Evolutionary conservation across 2,888 invertebrate genomes (phyloP), one percentile per base, ranked within the genome.

Genomic region (Syrphus vitripennis): DNA sequence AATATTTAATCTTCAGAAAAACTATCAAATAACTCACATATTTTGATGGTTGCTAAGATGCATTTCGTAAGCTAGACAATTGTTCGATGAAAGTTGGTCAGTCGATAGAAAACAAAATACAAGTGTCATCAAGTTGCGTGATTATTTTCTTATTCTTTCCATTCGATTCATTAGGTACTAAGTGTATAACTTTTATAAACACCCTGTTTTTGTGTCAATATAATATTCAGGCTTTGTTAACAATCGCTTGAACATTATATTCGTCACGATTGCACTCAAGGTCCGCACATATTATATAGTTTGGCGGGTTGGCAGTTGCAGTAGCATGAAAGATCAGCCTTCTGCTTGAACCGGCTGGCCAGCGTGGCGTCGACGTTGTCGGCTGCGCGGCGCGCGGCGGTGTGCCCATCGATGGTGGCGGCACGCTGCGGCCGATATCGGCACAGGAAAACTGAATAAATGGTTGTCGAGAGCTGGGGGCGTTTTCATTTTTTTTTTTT

Each of bases 231-330:
- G 63, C 70, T 77, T 57, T 81, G 84, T 84, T 81, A 80, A 81
- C 84, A 84, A 84, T 81, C 72, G 72, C 76, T 69, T 37, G 24
- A 40, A 76, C 71, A 72, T 55, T 84, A 84, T 84, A 81, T 84
- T 72, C 84, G 81, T 84, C 84, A 84, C 84, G 84, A 84, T 34
- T 84, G 72, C 81, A 76, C 81, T 77, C 84, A 84, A 84, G 84
- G 84, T 84, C 76, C 61, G 55, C 37, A 42, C 1, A 61, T 61
- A 69, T n/a, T n/a, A n/a, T n/a, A n/a, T n/a, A n/a, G n/a, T n/a
- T n/a, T n/a, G n/a, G n/a, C n/a, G n/a, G 34, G 19, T 74, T 61
- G 67, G 59, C 71, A 12, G 72, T 40, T 71, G 81, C 71, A 40
- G 81, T 69, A 76, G 81, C 76, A 48, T 37, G 21, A 48, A 6